Base-by-base conservation (phyloP, 2,113 vertebrate genomes). In the Stegostoma tigrinum region DNA sequence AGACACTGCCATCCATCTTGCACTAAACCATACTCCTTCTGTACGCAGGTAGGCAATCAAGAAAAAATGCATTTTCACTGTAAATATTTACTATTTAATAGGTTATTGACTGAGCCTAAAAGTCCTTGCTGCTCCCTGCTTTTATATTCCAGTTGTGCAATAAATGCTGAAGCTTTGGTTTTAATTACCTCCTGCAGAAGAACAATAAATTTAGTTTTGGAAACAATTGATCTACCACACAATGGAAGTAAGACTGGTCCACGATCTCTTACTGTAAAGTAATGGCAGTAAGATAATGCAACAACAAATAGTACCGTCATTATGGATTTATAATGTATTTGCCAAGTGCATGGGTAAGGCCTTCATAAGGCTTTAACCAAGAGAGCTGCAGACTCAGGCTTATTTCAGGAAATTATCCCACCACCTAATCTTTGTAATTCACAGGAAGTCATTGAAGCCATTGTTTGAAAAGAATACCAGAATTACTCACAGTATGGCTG, bases 1-100 rank as follows among this genome's bases (percentile, higher is more conserved):
- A 97, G 97, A 96, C 98, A 98, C 96, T 99, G 99, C 97, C 98
- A 98, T 96, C 99, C 99, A 0, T 97, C 97, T 0, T 99, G 99
- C 97, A 98, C 97, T 3, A 99, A 99, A 72, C 99, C 99, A 0
- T 99, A 99, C 97, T 99, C 99, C 96, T 98, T 98, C 97, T 99
- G 99, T 97, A 99, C 98, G 1, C 98, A 99, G 98, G 99, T 99
- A 98, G 97, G 96, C 96, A 96, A 87, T 38, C 27, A 64, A 45
- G 24, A 34, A 14, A 95, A 70, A 72, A 48, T 72, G 24, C 24
- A 30, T 72, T 68, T 95, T 52, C 42, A 15, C 27, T 95, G 10
- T 95, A 95, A 95, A 48, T 95, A 34, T 48, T 95, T 75, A 52
- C 23, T 68, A 75, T 75, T 72, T 52, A 95, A 70, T 72, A 48